Conservation (phyloP, 2,888 invertebrate genomes). For the Eupithecia exiguata region DNA sequence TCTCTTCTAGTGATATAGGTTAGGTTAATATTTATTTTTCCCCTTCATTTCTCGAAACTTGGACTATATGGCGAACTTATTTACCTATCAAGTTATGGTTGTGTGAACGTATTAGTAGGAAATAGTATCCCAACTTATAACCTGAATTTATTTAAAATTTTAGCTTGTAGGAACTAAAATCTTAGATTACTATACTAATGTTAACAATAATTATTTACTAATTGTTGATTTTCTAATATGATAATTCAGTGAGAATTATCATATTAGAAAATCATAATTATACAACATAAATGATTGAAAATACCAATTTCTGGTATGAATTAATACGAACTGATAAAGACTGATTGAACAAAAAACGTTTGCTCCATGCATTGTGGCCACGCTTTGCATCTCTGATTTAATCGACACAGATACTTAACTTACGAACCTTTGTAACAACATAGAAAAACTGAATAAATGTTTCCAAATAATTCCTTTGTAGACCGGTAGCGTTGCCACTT, state of each 20-base stretch:
- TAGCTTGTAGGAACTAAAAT: not conserved
- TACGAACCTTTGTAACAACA: not conserved
- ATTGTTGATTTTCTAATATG: not conserved
- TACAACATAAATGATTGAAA: not conserved
- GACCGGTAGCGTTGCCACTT: not conserved
- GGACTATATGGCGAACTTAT: not conserved
- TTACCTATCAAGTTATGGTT: not conserved
- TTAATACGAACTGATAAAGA: constrained; percentile 17
- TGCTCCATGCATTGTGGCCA: not conserved
- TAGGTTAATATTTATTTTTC: not conserved
- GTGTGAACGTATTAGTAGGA: not conserved
- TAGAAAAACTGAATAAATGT: not conserved
- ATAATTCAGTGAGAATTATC: no score
- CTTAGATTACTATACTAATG: not conserved
- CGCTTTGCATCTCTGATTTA: not conserved
- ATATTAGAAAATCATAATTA: no score
- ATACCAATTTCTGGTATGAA: constrained; percentile 10
- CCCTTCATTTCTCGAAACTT: not conserved
- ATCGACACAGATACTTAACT: not conserved
- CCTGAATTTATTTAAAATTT: not conserved
- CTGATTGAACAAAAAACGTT: constrained; percentile 12
- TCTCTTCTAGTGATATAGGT: constrained; percentile 24
- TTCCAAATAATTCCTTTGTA: no score
- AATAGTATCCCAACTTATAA: not conserved
- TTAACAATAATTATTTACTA: not conserved